Evolutionary conservation across 1,140 invertebrate species (phyloP), one percentile per base, ranked within the genome.

Genomic region (Drosophila trapezifrons): DNA sequence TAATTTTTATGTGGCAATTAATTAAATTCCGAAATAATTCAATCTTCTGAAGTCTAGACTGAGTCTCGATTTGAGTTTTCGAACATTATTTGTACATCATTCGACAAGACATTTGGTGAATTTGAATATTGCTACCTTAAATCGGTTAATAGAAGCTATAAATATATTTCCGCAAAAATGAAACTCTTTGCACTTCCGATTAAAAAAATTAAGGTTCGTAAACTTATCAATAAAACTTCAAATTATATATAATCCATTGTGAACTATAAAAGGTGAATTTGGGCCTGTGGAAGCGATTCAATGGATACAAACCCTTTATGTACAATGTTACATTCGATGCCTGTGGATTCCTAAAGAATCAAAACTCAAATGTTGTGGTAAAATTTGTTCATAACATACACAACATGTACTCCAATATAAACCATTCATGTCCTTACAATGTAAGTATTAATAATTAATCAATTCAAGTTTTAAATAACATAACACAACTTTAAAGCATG

Each of bases 291-390:
- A 42, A 56, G 32, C 27, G 29, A 18, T 56, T 13, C 1, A 56
- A 45, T 37, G 62, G 52, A 0, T 64, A 64, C 12, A 42, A 56
- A 7, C 62, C 62, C 1, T 64, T 64, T 25, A 29, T 64, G 1
- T 64, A 43, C 12, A 64, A 64, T 17, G 1, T 55, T 0, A 56
- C 60, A 18, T 6, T 17, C 2, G 38, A 64, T 15, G 9, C n/a
- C 17, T 55, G 60, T 12, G 5, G 18, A 32, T 63, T 55, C 15
- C 7, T 35, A 8, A n/a, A 10, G 12, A 42, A 54, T 22, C 25
- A 2, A 17, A 63, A 55, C 22, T 43, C 18, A 5, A 63, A 32
- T 2, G 49, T 47, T 0, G 15, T 55, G 2, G 6, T 17, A 7
- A 29, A 58, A 8, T 65, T 37, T n/a, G 0, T 65, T 9, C 18